Evolutionary conservation across 2,888 invertebrate genomes (phyloP), one percentile per base, ranked within the genome.

Genomic region (Parelbella ahira): DNA sequence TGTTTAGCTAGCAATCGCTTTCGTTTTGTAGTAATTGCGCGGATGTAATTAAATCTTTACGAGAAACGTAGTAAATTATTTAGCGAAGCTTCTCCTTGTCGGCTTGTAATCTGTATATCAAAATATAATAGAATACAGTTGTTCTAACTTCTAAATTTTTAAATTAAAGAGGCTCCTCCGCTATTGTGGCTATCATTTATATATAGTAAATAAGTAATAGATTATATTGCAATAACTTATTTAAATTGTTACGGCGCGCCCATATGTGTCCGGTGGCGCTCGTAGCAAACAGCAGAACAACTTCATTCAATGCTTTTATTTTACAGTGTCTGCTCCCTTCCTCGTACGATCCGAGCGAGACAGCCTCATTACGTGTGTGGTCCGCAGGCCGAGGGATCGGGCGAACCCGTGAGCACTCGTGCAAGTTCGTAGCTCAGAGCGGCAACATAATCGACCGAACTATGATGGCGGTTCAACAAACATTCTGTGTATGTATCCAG

Each of bases 381-480:
- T 84, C 87, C 73, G 63, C 55, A 41, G 65, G 64, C 63, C 56
- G 58, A 53, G 45, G 48, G 58, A 56, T 83, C 84, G 84, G 68
- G 44, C 45, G 39, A 62, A 59, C 68, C 60, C 88, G 87, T 50
- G 47, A 48, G 38, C 45, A 43, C 54, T 87, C 88, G 88, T 70
- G 44, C 46, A 50, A 48, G 48, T 58, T 73, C 86, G 84, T 60
- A 46, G 51, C 57, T 59, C 82, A 80, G 78, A 77, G 69, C 76
- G 84, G 75, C 86, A 86, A 83, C 83, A 77, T 81, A 75, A 78
- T 75, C 70, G 73, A 63, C 68, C 73, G 72, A 84, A 86, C 71
- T 77, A 80, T 81, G 70, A 88, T 88, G 88, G 88, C 88, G 84
- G 87, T 79, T 78, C 72, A 64, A 83, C 81, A 84, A 87, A 86